Evolutionary conservation across 1,140 invertebrate species (phyloP), one percentile per base, ranked within the genome.

Genomic region (Lucilia cuprina): DNA sequence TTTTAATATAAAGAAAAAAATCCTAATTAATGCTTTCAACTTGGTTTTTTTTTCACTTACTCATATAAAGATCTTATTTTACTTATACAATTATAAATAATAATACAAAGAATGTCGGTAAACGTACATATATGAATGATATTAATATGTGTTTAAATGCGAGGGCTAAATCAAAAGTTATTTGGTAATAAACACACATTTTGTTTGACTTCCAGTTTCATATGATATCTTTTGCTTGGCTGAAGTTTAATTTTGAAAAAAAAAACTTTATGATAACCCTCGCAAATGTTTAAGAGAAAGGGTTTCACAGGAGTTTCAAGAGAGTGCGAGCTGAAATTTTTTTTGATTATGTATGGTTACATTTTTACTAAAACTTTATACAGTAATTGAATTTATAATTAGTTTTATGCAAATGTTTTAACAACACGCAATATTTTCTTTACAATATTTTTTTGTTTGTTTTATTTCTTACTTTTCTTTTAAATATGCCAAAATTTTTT

Each of bases 341-440:
- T 14, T 55, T 12, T 55, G 12, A 12, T 13, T 55, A 55, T 14
- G 50, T 55, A 70, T 70, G 65, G 21, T 7, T 70, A 19, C 19
- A 21, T 25, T 70, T 60, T 70, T 21, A 70, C 65, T 70, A 70
- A 70, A 80, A 80, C n/a, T 80, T 50, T 50, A 80, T 80, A 80
- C 77, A 80, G 77, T 80, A 80, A 80, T 80, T 80, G 77, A 80
- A 80, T 50, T 80, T 80, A 80, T 80, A 80, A 80, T 80, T 80
- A 80, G 77, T 80, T 80, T 80, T 80, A 80, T 80, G 77, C 77
- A 80, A 80, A 80, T 80, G 77, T 80, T 47, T 80, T 80, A 80
- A 21, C 77, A 80, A 80, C 77, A 49, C 77, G 77, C 77, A 80
- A 80, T 80, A 49, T 80, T 80, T 80, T 80, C 41, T 49, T 49